These are phyloP conservation scores for Hyposoter didymator DNA, from an alignment of 2,888 invertebrate genomes.

Conservation along the genomic window DNA sequence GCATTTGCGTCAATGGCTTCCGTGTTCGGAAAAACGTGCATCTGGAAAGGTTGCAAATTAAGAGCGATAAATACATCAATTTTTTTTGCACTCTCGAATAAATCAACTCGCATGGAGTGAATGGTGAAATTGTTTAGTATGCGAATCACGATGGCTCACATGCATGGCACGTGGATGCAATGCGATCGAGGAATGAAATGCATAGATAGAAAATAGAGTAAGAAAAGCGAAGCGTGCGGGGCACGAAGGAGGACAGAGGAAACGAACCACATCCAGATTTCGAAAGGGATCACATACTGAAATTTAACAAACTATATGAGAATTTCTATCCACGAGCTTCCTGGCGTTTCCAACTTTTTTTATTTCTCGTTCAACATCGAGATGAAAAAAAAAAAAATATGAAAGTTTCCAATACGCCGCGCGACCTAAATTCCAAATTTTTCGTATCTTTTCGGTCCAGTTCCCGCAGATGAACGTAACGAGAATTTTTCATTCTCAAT, in stretches of 20 bases:
- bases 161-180: constrained; percentile 62
- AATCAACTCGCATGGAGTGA: constrained; percentile 70
- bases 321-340: background rate
- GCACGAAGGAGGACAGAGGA: constrained; percentile 16
- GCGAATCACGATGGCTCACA: constrained; percentile 60
- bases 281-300: constrained; percentile 43
- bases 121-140: constrained; percentile 67
- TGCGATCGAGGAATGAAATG: constrained; percentile 51
- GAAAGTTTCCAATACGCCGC: background rate
- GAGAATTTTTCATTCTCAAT: background rate
- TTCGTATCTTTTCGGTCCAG: background rate
- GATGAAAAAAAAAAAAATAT: background rate
- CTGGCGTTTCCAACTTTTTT: background rate
- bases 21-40: background rate
- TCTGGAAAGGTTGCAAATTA: background rate
- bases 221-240: constrained; percentile 10
- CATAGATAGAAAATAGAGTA: constrained; percentile 42
- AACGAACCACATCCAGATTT: constrained; percentile 50
- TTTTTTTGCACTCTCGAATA: constrained; percentile 75
- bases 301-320: constrained; percentile 24
- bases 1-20: background rate
- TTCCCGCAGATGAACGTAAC: background rate
- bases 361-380: background rate
- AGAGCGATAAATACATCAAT: constrained; percentile 72
- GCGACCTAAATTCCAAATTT: constrained; percentile 6